Conservation (phyloP, 2,113 vertebrate genomes). For the Ancistrus triradiatus region DNA sequence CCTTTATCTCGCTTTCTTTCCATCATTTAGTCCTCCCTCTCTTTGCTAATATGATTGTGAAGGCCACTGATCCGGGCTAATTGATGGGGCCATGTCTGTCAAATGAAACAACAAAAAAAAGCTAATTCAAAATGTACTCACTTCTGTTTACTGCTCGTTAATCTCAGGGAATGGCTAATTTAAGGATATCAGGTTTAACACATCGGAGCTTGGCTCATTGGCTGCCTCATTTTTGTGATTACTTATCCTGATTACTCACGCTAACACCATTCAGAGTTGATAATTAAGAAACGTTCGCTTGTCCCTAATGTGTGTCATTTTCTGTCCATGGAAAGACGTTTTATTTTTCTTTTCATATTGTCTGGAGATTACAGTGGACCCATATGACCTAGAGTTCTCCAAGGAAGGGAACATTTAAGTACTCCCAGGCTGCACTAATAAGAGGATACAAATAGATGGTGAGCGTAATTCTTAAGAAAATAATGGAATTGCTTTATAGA, state of each 20-base stretch:
- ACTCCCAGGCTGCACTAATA: background rate
- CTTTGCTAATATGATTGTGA: conserved; percentile 21
- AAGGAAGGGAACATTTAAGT: background rate
- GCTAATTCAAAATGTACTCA: background rate
- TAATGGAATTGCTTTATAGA: too few relatives aligned
- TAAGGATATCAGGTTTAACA: background rate
- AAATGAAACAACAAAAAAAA: conserved; percentile 5
- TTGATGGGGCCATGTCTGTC: conserved; percentile 7
- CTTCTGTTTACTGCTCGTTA: background rate
- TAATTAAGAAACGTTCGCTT: background rate
- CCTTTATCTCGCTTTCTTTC: conserved; percentile 15
- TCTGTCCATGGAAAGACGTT: too few relatives aligned
- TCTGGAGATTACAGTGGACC: background rate
- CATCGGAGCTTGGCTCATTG: background rate
- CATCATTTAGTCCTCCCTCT: conserved; percentile 23
- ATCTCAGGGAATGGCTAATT: background rate
- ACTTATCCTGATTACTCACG: background rate
- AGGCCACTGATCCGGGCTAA: conserved; percentile 10
- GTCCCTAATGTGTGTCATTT: background rate
- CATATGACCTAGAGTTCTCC: background rate
- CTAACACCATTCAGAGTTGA: background rate
- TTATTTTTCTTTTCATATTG: background rate
- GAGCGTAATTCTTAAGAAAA: too few relatives aligned
- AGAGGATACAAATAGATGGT: too few relatives aligned
- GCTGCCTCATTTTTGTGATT: background rate